Evolutionary conservation across 92 coral and sea anemone species (phyloP), one percentile per base, ranked within the genome.

Genomic region (Zoanthus sansibaricus): DNA sequence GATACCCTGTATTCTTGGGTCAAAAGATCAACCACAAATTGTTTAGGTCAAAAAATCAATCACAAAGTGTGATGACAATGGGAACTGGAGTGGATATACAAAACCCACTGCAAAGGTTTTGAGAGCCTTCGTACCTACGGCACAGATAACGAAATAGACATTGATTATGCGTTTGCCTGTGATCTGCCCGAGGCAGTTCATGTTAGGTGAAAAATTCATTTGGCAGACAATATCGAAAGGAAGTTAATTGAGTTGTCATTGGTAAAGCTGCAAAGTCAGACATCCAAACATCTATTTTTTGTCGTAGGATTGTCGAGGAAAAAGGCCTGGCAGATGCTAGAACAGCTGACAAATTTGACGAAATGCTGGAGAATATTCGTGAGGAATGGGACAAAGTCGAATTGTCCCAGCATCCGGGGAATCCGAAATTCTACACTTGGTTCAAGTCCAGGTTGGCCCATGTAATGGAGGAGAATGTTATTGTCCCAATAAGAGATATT

Each of bases 121-220:
- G 89, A 88, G 64, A 31, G 74, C 46, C 86, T 88, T 4, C 58
- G 44, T 75, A 91, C 87, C 17, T 91, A 45, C 42, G 91, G 94
- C 75, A 88, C 86, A 10, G 93, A 87, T 48, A 91, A 91, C 17
- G 93, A 91, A 83, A 78, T 82, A 6, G 77, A 87, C 76, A 32
- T 91, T 73, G 78, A 59, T 30, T 83, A 91, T 37, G 94, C 92
- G 48, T 83, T 55, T 45, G 71, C 71, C 17, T 91, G 91, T 33
- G 92, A 91, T 79, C 87, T 88, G 32, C 89, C 90, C 30, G 84
- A 84, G 21, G 87, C 89, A 0, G 45, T 78, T 75, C 94, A 91
- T 21, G 80, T 91, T 7, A 82, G 89, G 54, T 88, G 87, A 82
- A 91, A 72, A 78, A 91, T 91, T 25, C 92, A 91, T 11, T 17